Evolutionary conservation across 2,797 vertebrate genomes (phyloP).

Genomic region (Acanthurus leucopareius): DNA sequence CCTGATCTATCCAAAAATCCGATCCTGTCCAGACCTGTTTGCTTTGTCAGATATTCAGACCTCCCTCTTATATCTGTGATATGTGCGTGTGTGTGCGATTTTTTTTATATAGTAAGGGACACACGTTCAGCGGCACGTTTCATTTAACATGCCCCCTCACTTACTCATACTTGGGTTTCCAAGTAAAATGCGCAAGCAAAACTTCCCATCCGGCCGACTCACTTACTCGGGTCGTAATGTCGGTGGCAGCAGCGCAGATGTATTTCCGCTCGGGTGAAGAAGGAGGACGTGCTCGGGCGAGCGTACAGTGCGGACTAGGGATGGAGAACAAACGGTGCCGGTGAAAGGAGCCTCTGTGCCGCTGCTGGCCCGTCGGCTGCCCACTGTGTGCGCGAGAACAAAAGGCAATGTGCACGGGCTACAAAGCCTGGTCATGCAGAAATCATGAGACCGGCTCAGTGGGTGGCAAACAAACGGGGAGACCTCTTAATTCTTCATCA

Average conservation of each 20-base stretch:
- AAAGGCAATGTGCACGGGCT: slow-evolving; percentile 62
- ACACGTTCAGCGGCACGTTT: slow-evolving; percentile 29
- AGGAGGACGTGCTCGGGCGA: slow-evolving; percentile 24
- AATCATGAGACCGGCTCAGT: slow-evolving; percentile 82
- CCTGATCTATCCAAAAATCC: slow-evolving; percentile 2
- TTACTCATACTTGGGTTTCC: slow-evolving; percentile 28
- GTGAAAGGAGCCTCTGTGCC: slow-evolving; percentile 77
- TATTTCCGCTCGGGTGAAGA: slow-evolving; percentile 26
- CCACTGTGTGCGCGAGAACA: slow-evolving; percentile 70
- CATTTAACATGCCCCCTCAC: neutral
- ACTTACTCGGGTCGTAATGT: neutral
- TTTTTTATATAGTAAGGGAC: slow-evolving; percentile 31
- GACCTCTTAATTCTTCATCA: slow-evolving; percentile 65
- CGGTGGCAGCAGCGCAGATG: neutral
- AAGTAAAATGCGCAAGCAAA: slow-evolving; percentile 18
- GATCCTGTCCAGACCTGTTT: slow-evolving; percentile 7
- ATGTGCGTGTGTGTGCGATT: too few species aligned
- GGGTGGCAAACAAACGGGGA: slow-evolving; percentile 74
- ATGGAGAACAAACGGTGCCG: slow-evolving; percentile 44
- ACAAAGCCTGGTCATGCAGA: slow-evolving; percentile 81
- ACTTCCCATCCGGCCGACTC: neutral
- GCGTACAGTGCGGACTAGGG: slow-evolving; percentile 30
- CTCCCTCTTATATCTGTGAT: neutral
- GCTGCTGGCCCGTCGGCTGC: slow-evolving; percentile 45
- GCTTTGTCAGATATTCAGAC: neutral